phyloP scores from a whole-genome alignment of 2,797 vertebrate genomes.

The Cossypha heuglini region DNA sequence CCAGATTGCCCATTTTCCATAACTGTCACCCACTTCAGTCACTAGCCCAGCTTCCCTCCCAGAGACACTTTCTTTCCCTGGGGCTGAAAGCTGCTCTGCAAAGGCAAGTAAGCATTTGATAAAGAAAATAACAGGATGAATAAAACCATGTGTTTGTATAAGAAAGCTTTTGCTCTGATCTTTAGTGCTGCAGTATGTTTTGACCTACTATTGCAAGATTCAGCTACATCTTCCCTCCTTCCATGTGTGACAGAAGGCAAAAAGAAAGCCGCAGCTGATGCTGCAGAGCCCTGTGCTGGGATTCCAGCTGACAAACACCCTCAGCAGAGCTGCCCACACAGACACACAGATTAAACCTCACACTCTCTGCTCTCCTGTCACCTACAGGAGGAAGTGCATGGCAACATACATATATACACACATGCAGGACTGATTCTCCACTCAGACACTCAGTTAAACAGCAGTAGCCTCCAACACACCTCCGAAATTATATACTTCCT shows the following conservation, averaged over 20 bases:
- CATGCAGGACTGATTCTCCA: neutral
- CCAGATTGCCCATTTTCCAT: neutral
- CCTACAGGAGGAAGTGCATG: neutral
- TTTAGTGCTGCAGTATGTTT: conserved; percentile 40
- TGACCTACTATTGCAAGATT: conserved; percentile 66
- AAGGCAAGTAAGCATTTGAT: conserved; percentile 17
- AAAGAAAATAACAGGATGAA: conserved; percentile 52
- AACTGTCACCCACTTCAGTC: neutral
- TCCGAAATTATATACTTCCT: neutral
- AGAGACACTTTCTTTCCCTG: neutral
- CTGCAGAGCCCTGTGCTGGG: conserved; percentile 1
- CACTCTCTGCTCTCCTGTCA: neutral
- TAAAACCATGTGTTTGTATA: conserved; percentile 42
- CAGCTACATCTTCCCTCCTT: conserved; percentile 55
- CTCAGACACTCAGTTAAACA: neutral
- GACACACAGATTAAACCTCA: neutral
- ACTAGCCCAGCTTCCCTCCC: neutral
- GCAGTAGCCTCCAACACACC: neutral
- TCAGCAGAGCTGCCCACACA: conserved; percentile 11
- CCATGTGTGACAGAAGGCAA: conserved; percentile 52
- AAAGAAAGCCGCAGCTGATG: neutral
- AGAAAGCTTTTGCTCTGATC: conserved; percentile 55
- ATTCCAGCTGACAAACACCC: conserved; percentile 48
- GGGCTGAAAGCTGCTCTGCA: neutral
- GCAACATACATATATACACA: neutral